Base-by-base conservation (phyloP, 2,113 vertebrate species). In the Upupa epops region DNA sequence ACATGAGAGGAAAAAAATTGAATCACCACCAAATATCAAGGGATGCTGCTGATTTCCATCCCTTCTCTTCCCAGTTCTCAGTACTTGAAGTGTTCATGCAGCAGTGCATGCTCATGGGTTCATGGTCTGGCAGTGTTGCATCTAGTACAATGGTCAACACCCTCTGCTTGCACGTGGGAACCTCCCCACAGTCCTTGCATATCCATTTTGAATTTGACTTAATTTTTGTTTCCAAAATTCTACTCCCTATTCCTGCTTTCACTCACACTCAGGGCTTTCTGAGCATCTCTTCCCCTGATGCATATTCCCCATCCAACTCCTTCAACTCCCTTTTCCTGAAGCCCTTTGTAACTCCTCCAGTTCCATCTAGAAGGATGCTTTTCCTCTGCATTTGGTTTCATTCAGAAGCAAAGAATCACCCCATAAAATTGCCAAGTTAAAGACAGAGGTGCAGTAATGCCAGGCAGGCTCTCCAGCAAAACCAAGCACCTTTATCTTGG, bases 301-400 rank as follows among this genome's bases (percentile, higher is more conserved):
- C 64, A 40, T 56, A 0, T 19, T 77, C 76, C 36, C 42, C 83
- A 76, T n/a, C 76, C 83, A 81, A 1, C 32, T 83, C 48, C 75
- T 77, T 88, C n/a, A 79, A 68, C 69, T 88, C 75, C 52, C 10
- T 90, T 88, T 92, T 69, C 66, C 59, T 59, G 61, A 8, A 91
- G 72, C 76, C 90, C 48, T 80, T 90, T 87, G 79, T 88, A 89
- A 85, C 82, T 61, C 77, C 22, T 65, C 61, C 22, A 49, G 49
- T 31, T 94, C n/a, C 83, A 71, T 18, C 76, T 66, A 34, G 75
- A 83, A 83, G 42, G 52, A 42, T 31, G 18, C 5, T 74, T 76
- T 32, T 0, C 7, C 34, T 19, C 32, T 18, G 24, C 1, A 6
- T 37, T 82, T 42, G 12, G 16, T 87, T 94, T 48, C n/a, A 25